Conservation (phyloP, 2,113 vertebrate genomes). For the Ciconia boyciana region DNA sequence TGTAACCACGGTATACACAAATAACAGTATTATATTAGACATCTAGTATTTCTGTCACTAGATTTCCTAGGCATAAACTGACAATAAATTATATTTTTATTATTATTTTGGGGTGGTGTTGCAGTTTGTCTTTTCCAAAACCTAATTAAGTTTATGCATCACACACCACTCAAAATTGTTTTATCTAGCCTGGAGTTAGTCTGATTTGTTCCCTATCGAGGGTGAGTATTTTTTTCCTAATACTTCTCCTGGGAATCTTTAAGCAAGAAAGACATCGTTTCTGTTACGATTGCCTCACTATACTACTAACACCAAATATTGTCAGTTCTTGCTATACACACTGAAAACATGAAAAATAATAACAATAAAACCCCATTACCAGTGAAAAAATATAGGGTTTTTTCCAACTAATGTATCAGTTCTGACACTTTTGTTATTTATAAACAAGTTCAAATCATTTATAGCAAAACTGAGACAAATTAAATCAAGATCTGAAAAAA, state of each 20-base stretch:
- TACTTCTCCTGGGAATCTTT: constrained; percentile 49
- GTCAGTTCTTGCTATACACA: background rate
- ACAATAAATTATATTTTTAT: constrained; percentile 6
- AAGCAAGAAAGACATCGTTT: constrained; percentile 37
- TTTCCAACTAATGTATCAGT: background rate
- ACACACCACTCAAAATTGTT: constrained; percentile 2
- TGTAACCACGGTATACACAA: background rate
- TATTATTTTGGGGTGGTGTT: background rate
- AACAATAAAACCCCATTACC: background rate
- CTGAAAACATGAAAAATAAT: background rate
- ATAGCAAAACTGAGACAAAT: background rate
- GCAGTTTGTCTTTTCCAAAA: constrained; percentile 27
- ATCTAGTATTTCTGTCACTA: background rate
- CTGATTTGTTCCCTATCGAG: constrained; percentile 33
- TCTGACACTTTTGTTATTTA: background rate
- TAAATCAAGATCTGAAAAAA: background rate
- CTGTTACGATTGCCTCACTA: background rate
- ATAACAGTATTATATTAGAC: background rate
- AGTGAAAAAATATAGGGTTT: rapidly evolving
- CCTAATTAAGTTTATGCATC: constrained; percentile 37
- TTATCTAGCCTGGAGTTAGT: constrained; percentile 21
- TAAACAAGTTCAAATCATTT: background rate
- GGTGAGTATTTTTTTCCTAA: constrained; percentile 22
- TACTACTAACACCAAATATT: background rate
- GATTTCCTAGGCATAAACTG: constrained; percentile 13